phyloP scores from a whole-genome alignment of 2,888 invertebrate genomes.

The Brenthis ino region DNA sequence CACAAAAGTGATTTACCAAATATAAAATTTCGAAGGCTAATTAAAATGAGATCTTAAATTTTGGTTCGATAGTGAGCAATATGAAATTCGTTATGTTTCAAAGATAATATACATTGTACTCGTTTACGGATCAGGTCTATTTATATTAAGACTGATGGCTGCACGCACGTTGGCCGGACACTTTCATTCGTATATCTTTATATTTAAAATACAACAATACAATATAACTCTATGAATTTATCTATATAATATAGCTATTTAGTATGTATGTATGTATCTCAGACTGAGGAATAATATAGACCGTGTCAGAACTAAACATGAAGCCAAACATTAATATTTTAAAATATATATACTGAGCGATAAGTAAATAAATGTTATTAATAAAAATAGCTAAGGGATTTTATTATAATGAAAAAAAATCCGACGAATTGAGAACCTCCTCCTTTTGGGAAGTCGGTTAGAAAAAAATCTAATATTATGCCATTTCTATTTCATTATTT shows the following conservation, averaged over 20 bases:
- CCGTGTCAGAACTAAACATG: too few relatives aligned
- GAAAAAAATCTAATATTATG: too few relatives aligned
- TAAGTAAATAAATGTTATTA: too few relatives aligned
- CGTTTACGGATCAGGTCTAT: constrained; percentile 50
- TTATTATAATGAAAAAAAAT: too few relatives aligned
- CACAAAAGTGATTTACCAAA: neutral
- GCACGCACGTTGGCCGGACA: constrained; percentile 67
- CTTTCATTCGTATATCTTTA: constrained; percentile 67
- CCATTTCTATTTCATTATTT: too few relatives aligned
- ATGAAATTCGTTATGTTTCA: constrained; percentile 69
- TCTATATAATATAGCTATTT: constrained; percentile 65
- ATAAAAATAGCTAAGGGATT: too few relatives aligned
- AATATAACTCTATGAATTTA: constrained; percentile 76
- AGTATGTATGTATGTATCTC: constrained; percentile 49
- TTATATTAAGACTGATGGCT: neutral
- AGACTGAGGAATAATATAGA: too few relatives aligned
- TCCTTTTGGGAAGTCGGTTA: too few relatives aligned
- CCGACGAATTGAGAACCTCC: too few relatives aligned
- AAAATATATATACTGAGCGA: too few relatives aligned
- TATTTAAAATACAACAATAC: constrained; percentile 76
- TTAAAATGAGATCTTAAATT: constrained; percentile 76
- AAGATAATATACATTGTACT: constrained; percentile 71
- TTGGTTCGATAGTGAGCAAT: constrained; percentile 77
- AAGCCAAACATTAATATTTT: too few relatives aligned
- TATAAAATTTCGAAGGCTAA: constrained; percentile 42